Evolutionary conservation across 2,888 invertebrate genomes (phyloP), one percentile per base, ranked within the genome.

Genomic region (Drosophila falleni): DNA sequence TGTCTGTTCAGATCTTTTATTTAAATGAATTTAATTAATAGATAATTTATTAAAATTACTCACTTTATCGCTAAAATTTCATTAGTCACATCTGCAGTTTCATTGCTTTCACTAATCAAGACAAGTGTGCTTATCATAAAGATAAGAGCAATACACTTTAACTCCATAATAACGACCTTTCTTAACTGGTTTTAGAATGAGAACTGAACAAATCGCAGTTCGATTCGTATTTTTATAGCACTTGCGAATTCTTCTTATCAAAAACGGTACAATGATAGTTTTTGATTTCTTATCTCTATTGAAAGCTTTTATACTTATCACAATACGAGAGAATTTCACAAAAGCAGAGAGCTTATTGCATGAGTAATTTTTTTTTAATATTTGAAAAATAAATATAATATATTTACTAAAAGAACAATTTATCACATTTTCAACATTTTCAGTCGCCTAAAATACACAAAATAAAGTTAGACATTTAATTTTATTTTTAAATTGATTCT

Each of bases 41-140:
- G 16, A 11, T 13, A 6, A 16, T 15, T 26, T 8, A 11, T 2
- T 26, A 0, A 13, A 6, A 46, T 8, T 8, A 31, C 33, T 49
- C 26, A 53, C 39, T 16, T 19, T 10, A 42, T 42, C 5, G 42
- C 5, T 9, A 15, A 1, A 4, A n/a, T 29, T 47, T 29, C 3
- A 15, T 3, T 29, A n/a, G 23, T 19, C 42, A 15, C 26, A 9
- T 47, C 13, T 8, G 26, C 15, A 10, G 10, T 31, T 49, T 49
- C 49, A 31, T n/a, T 15, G 11, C 31, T 31, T 11, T 15, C 49
- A 16, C 49, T 11, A 8, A 6, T 35, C 13, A 19, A 50, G 0
- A 19, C 19, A 8, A 39, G 11, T 8, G 39, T 29, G 4, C 53
- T 53, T 53, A 53, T 53, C 39, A 53, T 2, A 11, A 53, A 53